Evolutionary conservation across 2,113 vertebrate genomes (phyloP).

Genomic region (Tyto alba): DNA sequence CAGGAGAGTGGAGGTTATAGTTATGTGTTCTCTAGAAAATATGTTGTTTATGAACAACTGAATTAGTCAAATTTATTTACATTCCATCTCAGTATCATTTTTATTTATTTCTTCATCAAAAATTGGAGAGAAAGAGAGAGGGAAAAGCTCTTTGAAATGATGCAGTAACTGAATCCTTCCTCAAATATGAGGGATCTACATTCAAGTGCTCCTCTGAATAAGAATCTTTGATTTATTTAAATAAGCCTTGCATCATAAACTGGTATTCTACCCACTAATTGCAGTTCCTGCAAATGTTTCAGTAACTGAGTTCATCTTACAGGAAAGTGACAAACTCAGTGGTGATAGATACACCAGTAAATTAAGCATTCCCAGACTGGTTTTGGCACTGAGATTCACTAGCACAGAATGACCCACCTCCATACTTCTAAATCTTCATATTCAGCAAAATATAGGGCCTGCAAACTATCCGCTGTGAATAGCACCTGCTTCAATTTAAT

Average conservation of each 20-base stretch:
- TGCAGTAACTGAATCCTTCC: neutral
- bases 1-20: neutral
- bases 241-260: neutral
- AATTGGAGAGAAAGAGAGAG: neutral
- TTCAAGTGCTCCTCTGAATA: neutral
- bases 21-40: neutral
- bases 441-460: neutral
- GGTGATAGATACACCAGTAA: neutral
- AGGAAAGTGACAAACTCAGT: neutral
- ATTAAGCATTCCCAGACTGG: neutral
- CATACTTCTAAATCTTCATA: neutral
- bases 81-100: neutral
- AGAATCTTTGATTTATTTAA: neutral
- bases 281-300: neutral
- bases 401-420: neutral
- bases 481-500: neutral
- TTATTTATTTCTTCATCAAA: neutral
- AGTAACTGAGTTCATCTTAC: neutral
- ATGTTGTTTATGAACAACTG: neutral
- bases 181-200: neutral
- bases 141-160: neutral
- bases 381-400: neutral
- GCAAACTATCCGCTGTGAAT: neutral
- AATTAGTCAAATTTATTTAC: neutral
- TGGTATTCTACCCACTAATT: neutral